phyloP scores from a whole-genome alignment of 2,113 vertebrate species.

The Colaptes auratus region DNA sequence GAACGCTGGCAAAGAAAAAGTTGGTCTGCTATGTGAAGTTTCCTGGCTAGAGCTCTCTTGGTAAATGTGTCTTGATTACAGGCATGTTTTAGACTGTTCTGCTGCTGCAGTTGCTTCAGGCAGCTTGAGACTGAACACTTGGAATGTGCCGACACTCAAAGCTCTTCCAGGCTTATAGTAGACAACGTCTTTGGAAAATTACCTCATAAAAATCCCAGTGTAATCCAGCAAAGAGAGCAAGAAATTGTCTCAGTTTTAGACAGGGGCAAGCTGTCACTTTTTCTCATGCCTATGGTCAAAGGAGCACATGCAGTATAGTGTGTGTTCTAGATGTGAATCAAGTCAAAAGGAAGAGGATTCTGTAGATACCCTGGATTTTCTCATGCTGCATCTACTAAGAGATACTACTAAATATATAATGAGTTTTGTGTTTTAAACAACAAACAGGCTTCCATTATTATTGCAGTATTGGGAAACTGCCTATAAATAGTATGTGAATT shows the following conservation, averaged over 20 bases:
- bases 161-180: constrained; percentile 39
- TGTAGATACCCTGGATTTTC: neutral
- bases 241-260: neutral
- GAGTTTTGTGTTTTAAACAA: neutral
- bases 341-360: neutral
- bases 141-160: neutral
- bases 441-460: neutral
- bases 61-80: constrained; percentile 48
- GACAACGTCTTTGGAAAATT: constrained; percentile 51
- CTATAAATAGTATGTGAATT: neutral
- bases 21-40: constrained; percentile 23
- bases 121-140: neutral
- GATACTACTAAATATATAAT: neutral
- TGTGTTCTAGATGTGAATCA: neutral
- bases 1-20: constrained; percentile 5
- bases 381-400: neutral
- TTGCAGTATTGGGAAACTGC: neutral
- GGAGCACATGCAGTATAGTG: neutral
- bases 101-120: constrained; percentile 49
- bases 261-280: neutral
- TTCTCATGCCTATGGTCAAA: neutral
- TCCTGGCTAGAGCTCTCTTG: constrained; percentile 31
- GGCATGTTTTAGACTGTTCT: constrained; percentile 9
- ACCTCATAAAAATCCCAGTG: constrained; percentile 27
- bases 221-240: constrained; percentile 6